These are phyloP conservation scores for Hyaena hyaena DNA, from an alignment of 2,113 vertebrate species.

Conservation along the genomic window DNA sequence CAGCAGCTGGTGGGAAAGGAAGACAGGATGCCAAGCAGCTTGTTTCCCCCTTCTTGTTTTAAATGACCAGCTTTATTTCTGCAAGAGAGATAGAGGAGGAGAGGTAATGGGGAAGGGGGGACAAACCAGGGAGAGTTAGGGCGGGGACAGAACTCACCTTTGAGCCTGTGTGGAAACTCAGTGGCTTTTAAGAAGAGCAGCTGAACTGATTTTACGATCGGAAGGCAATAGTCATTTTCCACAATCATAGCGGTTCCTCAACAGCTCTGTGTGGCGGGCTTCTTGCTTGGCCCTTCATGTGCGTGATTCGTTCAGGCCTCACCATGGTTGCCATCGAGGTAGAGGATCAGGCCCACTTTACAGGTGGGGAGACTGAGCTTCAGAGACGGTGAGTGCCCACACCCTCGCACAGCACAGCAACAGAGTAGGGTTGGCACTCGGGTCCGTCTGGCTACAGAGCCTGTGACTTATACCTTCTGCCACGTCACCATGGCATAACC, in stretches of 20 bases:
- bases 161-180: background rate
- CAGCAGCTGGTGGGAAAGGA: background rate
- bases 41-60: background rate
- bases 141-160: background rate
- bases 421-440: fast-evolving
- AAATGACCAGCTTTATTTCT: slow-evolving; percentile 21
- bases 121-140: too few species aligned
- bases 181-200: background rate
- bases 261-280: fast-evolving
- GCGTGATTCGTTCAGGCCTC: background rate
- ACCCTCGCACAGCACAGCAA: fast-evolving
- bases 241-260: fast-evolving
- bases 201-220: background rate
- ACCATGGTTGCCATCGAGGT: fast-evolving
- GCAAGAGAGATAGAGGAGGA: background rate
- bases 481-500: fast-evolving
- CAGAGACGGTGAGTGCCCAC: background rate
- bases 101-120: background rate
- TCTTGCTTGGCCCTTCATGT: fast-evolving
- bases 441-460: background rate
- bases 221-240: too few species aligned
- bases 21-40: background rate
- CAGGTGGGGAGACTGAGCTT: background rate
- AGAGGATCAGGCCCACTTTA: background rate
- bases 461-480: background rate